Base-by-base conservation (phyloP, 2,113 vertebrate genomes). In the Gymnocephalus cernua region DNA sequence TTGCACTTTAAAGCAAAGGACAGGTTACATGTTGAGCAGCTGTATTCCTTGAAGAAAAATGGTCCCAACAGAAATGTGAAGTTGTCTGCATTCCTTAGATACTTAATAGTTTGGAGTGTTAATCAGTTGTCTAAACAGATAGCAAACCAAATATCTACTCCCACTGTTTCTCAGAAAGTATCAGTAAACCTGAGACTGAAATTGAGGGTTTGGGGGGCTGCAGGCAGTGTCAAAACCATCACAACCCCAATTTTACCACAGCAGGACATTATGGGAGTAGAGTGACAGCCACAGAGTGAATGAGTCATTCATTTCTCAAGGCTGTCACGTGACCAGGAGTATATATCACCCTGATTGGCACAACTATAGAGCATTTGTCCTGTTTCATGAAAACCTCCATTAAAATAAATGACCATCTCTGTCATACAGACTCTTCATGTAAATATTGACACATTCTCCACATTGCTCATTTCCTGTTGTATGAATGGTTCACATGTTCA, bases 371-470 rank as follows among this genome's bases (percentile, higher is more conserved):
- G 51, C 38, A 56, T 45, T 80, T 88, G 63, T 78, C 80, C 67
- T 61, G 45, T 66, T 80, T 63, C 35, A 59, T 77, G 66, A 86
- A 87, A 85, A 66, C 65, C 44, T 79, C 56, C 18, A 53, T 72
- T 79, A 62, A 89, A 85, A 64, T 50, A 80, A 85, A 88, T 47
- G 53, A 16, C 11, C 61, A 47, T 27, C 25, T 47, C 32, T 77
- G 70, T 57, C 79, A 58, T 19, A 27, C 64, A 78, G 62, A 50
- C n/a, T 50, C 53, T 80, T 82, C 50, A 48, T 81, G 54, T 91
- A 92, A 92, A 93, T 88, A 92, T 90, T 92, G 91, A 91, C 82
- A 84, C 74, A 53, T 89, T 74, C 80, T 80, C 73, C 62, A 75
- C 61, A 57, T 82, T 66, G 54, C 73, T 91, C 72, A 93, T 89